Conservation (phyloP, 2,888 invertebrate genomes). For the Dione juno region DNA sequence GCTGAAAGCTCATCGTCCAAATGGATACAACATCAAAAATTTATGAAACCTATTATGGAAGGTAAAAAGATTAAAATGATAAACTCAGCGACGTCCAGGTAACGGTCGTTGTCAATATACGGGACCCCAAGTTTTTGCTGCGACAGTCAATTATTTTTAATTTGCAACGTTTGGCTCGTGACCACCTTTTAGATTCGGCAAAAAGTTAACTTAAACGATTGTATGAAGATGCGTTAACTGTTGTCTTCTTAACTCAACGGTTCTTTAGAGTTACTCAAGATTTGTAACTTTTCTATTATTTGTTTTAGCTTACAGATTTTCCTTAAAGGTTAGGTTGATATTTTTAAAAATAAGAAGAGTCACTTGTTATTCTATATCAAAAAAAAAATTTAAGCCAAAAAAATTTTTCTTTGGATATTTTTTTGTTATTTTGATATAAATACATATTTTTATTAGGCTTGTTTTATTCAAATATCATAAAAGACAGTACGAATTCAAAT, state of each 20-base stretch:
- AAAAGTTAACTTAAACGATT: conserved; percentile 7
- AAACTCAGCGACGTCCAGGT: conserved; percentile 58
- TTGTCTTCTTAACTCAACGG: not conserved
- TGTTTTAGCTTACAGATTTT: not conserved
- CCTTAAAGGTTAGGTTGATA: not conserved
- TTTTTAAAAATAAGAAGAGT: not conserved
- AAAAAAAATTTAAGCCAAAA: not conserved
- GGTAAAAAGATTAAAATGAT: conserved; percentile 73
- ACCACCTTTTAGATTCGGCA: conserved; percentile 41
- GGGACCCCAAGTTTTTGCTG: conserved; percentile 54
- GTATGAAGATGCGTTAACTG: conserved; percentile 15
- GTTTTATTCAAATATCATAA: too few species aligned
- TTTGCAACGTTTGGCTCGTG: conserved; percentile 49
- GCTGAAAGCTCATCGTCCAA: conserved; percentile 41
- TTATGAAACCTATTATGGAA: conserved; percentile 77
- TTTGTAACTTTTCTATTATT: not conserved
- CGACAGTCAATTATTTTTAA: conserved; percentile 66
- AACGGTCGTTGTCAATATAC: conserved; percentile 71
- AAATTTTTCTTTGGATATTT: too few species aligned
- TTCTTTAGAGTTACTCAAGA: not conserved
- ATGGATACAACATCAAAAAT: conserved; percentile 75
- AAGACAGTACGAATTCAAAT: too few species aligned
- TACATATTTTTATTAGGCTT: too few species aligned
- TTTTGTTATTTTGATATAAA: not conserved
- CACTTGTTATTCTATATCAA: not conserved